Evolutionary conservation across 2,797 vertebrate species (phyloP).

Genomic region (Luscinia megarhynchos): DNA sequence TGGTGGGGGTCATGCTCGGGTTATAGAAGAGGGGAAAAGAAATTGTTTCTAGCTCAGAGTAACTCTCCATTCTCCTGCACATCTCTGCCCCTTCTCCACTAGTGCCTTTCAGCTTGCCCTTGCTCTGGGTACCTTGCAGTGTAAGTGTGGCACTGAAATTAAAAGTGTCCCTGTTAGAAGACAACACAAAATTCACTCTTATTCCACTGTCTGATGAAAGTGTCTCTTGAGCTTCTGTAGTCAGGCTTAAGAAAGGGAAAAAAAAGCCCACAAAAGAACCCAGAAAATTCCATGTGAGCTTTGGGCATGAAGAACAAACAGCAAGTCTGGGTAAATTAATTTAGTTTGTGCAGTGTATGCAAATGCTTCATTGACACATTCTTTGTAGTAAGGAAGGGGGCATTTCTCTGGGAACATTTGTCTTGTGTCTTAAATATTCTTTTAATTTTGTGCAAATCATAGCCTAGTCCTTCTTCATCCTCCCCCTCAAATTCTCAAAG

Average conservation of each 20-base stretch:
- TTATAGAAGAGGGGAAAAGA: not conserved
- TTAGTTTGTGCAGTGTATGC: not conserved
- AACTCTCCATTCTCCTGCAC: not conserved
- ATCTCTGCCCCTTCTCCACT: not conserved
- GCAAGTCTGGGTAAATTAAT: not conserved
- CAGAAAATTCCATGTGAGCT: not conserved
- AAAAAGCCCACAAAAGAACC: not conserved
- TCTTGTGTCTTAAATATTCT: not conserved
- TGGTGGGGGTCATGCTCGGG: not conserved
- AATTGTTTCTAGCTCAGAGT: not conserved
- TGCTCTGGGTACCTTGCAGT: not conserved
- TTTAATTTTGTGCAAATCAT: constrained; percentile 31
- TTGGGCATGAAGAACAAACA: not conserved
- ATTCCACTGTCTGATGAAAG: not conserved
- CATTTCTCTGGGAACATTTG: not conserved
- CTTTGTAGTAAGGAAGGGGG: not conserved
- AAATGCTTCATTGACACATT: not conserved
- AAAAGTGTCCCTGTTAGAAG: not conserved
- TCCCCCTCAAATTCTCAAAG: constrained; percentile 30
- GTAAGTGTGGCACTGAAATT: accelerated
- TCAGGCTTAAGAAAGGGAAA: not conserved
- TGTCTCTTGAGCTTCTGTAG: not conserved
- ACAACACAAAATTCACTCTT: not conserved
- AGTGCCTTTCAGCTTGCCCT: not conserved
- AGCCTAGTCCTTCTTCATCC: not conserved